Base-by-base conservation (phyloP, 2,113 vertebrate species). In the Onychostruthus taczanowskii region DNA sequence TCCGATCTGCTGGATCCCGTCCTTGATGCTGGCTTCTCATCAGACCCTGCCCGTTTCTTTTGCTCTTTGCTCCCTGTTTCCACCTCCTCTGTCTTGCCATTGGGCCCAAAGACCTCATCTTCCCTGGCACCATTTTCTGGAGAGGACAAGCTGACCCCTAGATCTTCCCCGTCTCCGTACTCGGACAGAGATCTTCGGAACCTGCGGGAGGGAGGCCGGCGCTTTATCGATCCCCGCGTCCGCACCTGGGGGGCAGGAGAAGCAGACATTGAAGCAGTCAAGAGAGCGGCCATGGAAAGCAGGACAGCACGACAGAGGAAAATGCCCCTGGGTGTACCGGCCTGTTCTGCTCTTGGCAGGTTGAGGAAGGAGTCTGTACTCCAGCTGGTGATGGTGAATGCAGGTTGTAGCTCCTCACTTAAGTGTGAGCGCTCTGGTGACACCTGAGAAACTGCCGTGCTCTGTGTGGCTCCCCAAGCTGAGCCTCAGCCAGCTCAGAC, bases 131-230 rank as follows among this genome's bases (percentile, higher is more conserved):
- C 98, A 13, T 98, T 98, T 94, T 98, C 98, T 91, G 98, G 97
- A 83, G 98, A 92, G 8, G 85, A 68, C 53, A 91, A 78, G 4
- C 6, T 70, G 17, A 74, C 37, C 27, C 81, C 78, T 56, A 92
- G 59, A 23, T 98, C 97, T 16, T 96, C 90, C 31, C 97, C 94
- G 0, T 97, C 97, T 64, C 97, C 97, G 0, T 67, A 98, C 37
- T 98, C 98, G 0, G 98, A 97, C 39, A 98, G 97, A 13, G 98
- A 98, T 70, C 97, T 97, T 49, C 98, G 96, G 96, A 98, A 98
- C 46, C 79, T 96, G 35, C 98, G 95, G 43, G 98, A 98, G 3
- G 98, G 98, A 7, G 98, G 98, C 21, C 98, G 97, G 67, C 98
- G 98, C 78, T 98, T 98, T 46, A 98, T 95, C 0, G 98, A 98